A percentile compares a stretch with the other conserved stretches of the same genome.
Evolutionary conservation across 2,113 vertebrate genomes (phyloP).

Genomic region (Lophura nycthemera): DNA sequence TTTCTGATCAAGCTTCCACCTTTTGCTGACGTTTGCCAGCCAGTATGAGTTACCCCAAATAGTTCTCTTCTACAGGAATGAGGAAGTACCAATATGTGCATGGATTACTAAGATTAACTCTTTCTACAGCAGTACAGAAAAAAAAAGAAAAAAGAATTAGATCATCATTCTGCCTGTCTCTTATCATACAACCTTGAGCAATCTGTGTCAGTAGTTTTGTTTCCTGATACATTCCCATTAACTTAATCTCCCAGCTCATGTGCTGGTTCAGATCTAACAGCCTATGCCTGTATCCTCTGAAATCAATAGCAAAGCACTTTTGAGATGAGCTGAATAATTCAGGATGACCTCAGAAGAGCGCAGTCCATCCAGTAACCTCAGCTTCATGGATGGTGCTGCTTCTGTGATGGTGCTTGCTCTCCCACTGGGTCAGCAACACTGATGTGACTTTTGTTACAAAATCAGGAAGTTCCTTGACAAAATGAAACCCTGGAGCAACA

Average conservation of each 20-base stretch:
- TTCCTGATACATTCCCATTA: neutral
- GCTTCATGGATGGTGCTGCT: accelerated
- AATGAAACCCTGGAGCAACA: neutral
- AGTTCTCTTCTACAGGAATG: constrained; percentile 36
- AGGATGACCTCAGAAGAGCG: neutral
- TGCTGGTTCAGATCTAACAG: neutral
- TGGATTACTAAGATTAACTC: neutral
- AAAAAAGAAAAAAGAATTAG: neutral
- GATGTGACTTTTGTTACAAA: neutral
- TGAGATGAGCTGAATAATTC: neutral
- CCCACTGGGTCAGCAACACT: neutral
- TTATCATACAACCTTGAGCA: neutral
- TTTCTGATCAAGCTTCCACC: constrained; percentile 45
- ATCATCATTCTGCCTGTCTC: neutral
- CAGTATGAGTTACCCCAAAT: neutral
- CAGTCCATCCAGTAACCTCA: neutral
- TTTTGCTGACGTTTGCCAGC: constrained; percentile 8
- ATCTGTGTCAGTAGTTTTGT: neutral
- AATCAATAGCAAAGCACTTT: neutral
- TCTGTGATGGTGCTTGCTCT: neutral
- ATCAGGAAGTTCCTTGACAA: neutral
- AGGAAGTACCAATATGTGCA: constrained; percentile 30
- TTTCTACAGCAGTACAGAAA: neutral
- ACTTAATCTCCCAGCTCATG: neutral
- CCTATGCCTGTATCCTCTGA: neutral